Percentiles rank a stretch among this genome's conserved stretches.
phyloP scores from a whole-genome alignment of 2,113 vertebrate genomes.

The Crotalus tigris region DNA sequence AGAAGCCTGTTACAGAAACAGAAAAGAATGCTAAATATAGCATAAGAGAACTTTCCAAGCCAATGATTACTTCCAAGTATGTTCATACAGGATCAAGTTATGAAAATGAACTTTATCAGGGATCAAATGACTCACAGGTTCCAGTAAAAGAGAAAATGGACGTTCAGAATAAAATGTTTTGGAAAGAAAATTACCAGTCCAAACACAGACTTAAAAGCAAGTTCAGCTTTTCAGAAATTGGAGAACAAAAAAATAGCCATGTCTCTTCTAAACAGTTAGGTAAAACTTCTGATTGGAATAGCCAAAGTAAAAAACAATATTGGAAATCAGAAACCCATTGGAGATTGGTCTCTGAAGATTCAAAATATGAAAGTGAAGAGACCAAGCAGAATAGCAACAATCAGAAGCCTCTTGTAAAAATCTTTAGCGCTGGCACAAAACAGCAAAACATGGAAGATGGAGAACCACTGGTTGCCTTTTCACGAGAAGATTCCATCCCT shows the following conservation, averaged over 20 bases:
- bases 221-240: neutral
- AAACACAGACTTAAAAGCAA: neutral
- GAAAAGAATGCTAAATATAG: neutral
- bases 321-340: neutral
- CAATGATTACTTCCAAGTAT: neutral
- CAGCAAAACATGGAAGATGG: constrained; percentile 50
- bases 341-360: neutral
- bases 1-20: neutral
- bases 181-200: neutral
- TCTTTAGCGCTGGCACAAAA: neutral
- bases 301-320: neutral
- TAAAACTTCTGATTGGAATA: neutral
- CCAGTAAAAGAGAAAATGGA: neutral
- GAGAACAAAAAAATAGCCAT: neutral
- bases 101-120: neutral
- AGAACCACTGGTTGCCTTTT: constrained; percentile 55
- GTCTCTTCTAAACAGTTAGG: neutral
- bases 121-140: neutral
- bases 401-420: neutral
- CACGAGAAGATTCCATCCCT: constrained; percentile 53
- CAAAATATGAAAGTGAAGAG: neutral
- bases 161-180: neutral
- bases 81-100: neutral
- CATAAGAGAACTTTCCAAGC: neutral
- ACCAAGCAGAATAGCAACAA: neutral